Base-by-base conservation (phyloP, 2,888 invertebrate species). In the Trissolcus japonicus region DNA sequence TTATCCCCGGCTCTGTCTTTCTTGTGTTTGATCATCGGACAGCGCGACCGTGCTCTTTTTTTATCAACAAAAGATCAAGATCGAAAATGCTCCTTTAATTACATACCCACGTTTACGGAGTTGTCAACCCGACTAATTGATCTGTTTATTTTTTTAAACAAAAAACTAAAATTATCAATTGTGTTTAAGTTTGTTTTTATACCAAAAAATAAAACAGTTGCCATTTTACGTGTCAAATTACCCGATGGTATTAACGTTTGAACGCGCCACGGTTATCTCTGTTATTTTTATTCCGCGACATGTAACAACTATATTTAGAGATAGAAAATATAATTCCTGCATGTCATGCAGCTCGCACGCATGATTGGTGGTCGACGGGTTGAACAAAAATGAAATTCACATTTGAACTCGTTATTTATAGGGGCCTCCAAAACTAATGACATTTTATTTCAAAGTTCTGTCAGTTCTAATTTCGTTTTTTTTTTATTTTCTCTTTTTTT, bases 291-390 rank as follows among this genome's bases (percentile, higher is more conserved):
- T 69, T 55, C 51, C 54, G 56, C 29, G 19, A 50, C 35, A 50
- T 56, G 46, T 56, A 51, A 43, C 40, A 29, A 17, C 14, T 69
- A 62, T 50, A 62, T 69, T 62, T 51, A 62, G 43, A 62, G 14
- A 40, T 17, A 16, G 25, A 51, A 35, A 62, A 63, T 9, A 61
- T 53, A 71, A 57, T 53, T 43, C 57, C 17, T 63, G 50, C 41
- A 50, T 56, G 71, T 63, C 60, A 65, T 60, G 35, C 25, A 11
- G 54, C 46, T 65, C 29, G 19, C 57, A 63, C 60, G 55, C 50
- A 66, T 73, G 72, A 73, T 60, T 73, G 65, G 60, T 60, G 57
- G 54, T 46, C 14, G 65, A 60, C 72, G 53, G 62, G 48, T 59
- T 14, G 14, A n/a, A n/a, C 0, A 59, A 72, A 73, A 73, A 73